A percentile compares a stretch with the other conserved stretches of the same genome.
Evolutionary conservation across 2,888 invertebrate species (phyloP).

Genomic region (Hyles lineata): DNA sequence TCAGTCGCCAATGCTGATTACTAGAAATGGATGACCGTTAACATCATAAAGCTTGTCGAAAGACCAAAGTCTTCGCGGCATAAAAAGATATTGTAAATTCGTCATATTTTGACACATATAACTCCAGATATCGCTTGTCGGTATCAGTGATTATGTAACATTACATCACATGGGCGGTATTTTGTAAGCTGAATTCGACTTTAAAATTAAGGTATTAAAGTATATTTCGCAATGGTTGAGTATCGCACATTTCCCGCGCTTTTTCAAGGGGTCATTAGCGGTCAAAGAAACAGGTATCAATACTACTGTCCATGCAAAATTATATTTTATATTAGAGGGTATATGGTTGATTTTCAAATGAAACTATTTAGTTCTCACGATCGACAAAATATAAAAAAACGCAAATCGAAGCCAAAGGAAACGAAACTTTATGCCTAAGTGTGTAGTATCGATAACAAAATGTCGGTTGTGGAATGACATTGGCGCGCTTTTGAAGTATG

Average conservation of each 20-base stretch:
- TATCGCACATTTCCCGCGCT: slow-evolving; percentile 28
- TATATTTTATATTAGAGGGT: background rate
- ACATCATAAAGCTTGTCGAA: too few relatives aligned
- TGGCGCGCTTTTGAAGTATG: slow-evolving; percentile 41
- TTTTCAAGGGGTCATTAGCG: slow-evolving; percentile 29
- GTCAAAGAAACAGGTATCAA: slow-evolving; percentile 29
- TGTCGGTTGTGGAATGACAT: slow-evolving; percentile 34
- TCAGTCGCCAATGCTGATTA: background rate
- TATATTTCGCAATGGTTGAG: background rate
- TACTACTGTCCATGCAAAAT: background rate
- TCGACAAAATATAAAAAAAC: slow-evolving; percentile 23
- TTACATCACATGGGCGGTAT: slow-evolving; percentile 8
- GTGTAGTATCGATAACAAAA: background rate
- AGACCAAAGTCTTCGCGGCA: background rate
- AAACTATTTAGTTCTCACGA: slow-evolving; percentile 22
- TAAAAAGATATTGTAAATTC: slow-evolving; percentile 6
- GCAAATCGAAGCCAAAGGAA: background rate
- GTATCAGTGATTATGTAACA: background rate
- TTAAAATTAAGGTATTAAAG: background rate
- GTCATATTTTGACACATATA: slow-evolving; percentile 10
- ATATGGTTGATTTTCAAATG: slow-evolving; percentile 1
- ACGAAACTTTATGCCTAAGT: background rate
- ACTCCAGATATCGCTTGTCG: slow-evolving; percentile 9
- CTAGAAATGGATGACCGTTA: background rate
- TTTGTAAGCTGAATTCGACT: background rate